These are phyloP conservation scores for Vulpes vulpes DNA, from an alignment of 2,113 vertebrate species.

Conservation along the genomic window DNA sequence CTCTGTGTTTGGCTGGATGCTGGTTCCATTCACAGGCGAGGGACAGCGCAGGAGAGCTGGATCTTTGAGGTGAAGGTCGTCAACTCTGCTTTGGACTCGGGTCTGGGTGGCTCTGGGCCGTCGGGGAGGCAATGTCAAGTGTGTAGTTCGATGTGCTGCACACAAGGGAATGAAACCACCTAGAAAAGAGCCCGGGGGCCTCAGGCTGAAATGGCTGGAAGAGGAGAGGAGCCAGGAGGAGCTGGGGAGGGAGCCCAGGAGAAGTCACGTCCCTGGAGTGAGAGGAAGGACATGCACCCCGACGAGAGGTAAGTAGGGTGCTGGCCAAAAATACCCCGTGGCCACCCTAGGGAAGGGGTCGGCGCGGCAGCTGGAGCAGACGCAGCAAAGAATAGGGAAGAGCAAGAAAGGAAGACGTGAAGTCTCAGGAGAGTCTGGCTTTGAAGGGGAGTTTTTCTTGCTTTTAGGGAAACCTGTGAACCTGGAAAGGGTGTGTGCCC, in stretches of 20 bases:
- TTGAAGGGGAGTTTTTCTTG: not conserved
- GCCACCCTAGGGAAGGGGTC: not conserved
- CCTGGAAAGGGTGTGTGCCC: not conserved
- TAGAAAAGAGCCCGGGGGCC: not conserved
- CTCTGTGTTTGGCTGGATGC: not conserved
- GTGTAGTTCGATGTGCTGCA: not conserved
- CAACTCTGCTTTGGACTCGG: not conserved
- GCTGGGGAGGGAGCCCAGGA: not conserved
- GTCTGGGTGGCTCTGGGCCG: not conserved
- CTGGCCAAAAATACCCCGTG: not conserved
- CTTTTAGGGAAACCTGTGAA: conserved; percentile 3
- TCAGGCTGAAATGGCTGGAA: not conserved
- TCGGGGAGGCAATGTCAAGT: not conserved
- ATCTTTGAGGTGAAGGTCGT: not conserved
- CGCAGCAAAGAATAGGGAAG: not conserved
- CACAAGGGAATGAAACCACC: not conserved
- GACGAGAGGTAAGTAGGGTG: conserved; percentile 6
- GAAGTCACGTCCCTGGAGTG: not conserved
- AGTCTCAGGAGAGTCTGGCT: not conserved
- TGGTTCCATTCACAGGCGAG: not conserved
- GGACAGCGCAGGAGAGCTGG: not conserved
- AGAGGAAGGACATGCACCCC: not conserved
- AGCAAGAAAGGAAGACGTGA: not conserved
- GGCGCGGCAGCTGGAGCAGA: not conserved
- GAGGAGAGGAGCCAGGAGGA: not conserved